These are phyloP conservation scores for Drosophila anomalipes DNA, from an alignment of 2,888 invertebrate genomes.

Conservation along the genomic window DNA sequence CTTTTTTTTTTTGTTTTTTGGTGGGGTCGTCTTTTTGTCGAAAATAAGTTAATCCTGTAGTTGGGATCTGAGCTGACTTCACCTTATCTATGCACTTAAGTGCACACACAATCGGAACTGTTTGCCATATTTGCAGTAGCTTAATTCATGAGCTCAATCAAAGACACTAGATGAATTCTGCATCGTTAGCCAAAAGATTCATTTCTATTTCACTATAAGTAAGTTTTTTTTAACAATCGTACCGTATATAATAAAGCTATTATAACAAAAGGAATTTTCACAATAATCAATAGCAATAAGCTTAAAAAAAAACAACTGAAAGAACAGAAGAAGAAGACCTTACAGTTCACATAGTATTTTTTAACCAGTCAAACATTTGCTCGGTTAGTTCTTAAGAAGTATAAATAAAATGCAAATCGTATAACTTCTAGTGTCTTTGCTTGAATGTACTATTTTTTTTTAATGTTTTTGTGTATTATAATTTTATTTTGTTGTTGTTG, in stretches of 20 bases:
- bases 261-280: not conserved
- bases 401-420: not conserved
- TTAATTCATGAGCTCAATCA: conserved; percentile 1
- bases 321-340: not conserved
- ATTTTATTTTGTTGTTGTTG: no score
- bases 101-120: conserved; percentile 3
- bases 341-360: not conserved
- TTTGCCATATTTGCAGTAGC: not conserved
- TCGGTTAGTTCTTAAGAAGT: not conserved
- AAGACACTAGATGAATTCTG: conserved; percentile 2
- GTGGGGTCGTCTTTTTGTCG: conserved; percentile 7
- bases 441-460: not conserved
- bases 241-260: not conserved
- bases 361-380: not conserved
- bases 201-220: not conserved
- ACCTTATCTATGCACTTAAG: not conserved
- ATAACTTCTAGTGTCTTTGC: not conserved
- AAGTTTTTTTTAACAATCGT: not conserved
- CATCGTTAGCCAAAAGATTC: not conserved
- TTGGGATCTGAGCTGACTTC: not conserved
- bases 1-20: not conserved
- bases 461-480: not conserved
- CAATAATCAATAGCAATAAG: not conserved
- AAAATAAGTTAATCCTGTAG: not conserved
- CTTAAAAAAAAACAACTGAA: not conserved